A percentile compares a stretch with the other conserved stretches of the same genome.
phyloP scores from a whole-genome alignment of 1,140 invertebrate genomes.

The Leptoteleia sp. region DNA sequence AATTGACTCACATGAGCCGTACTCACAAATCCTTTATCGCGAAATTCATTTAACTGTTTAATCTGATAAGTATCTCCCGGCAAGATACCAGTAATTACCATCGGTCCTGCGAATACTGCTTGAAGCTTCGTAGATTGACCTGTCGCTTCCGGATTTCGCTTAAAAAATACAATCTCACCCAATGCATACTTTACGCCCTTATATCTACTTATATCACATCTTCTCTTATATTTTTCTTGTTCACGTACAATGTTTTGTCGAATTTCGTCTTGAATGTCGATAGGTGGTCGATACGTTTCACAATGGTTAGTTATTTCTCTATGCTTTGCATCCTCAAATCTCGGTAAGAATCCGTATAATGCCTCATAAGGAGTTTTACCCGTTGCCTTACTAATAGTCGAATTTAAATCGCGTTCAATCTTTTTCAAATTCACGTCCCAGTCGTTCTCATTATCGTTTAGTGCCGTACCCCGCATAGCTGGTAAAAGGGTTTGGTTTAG shows the following conservation, averaged over 20 bases:
- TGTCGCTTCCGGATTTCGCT: conserved; percentile 7
- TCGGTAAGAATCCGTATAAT: conserved; percentile 45
- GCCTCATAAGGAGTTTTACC: conserved; percentile 41
- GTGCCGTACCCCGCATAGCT: neutral
- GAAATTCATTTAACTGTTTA: conserved; percentile 30
- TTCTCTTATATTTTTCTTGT: conserved; percentile 33
- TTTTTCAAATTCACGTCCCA: conserved; percentile 43
- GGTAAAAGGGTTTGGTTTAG: conserved; percentile 37
- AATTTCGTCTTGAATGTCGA: neutral
- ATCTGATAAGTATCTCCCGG: conserved; percentile 54
- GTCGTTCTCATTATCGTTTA: conserved; percentile 8
- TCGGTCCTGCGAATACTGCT: neutral
- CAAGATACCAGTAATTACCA: conserved; percentile 1
- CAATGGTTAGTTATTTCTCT: conserved; percentile 14
- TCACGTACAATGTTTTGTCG: no score
- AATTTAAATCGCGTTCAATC: conserved; percentile 49
- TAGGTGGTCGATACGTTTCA: conserved; percentile 27
- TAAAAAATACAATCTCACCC: conserved; percentile 15
- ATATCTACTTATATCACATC: conserved; percentile 34
- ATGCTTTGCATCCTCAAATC: conserved; percentile 27
- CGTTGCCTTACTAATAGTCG: conserved; percentile 29
- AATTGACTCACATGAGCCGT: neutral
- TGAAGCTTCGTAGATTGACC: conserved; percentile 34
- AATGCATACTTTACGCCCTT: conserved; percentile 8
- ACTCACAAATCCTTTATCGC: neutral